Conservation (phyloP, 2,888 invertebrate genomes). For the Diarsia dahlii region DNA sequence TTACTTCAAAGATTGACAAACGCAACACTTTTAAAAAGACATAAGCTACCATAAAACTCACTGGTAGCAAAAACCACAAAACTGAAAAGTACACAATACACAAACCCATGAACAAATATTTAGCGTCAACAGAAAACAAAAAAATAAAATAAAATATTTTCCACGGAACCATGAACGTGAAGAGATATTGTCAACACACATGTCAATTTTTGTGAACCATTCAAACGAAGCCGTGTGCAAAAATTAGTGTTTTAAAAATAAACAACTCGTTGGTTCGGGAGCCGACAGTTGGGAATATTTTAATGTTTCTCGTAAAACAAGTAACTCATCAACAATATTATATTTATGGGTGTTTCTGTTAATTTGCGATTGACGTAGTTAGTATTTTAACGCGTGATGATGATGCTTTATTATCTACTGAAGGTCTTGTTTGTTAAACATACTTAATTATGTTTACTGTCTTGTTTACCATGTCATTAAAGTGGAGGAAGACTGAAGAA, state of each 20-base stretch:
- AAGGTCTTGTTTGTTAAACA: not conserved
- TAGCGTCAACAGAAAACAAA: constrained; percentile 19
- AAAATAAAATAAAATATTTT: constrained; percentile 16
- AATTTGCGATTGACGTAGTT: constrained; percentile 48
- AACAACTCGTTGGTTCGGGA: constrained; percentile 31
- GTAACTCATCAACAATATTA: constrained; percentile 31
- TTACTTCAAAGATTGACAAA: not conserved
- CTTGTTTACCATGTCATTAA: not conserved
- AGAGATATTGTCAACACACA: constrained; percentile 61
- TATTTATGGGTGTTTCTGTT: constrained; percentile 24
- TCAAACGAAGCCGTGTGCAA: constrained; percentile 64
- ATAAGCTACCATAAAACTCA: not conserved
- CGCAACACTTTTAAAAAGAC: not conserved
- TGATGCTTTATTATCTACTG: constrained; percentile 24
- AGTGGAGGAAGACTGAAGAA: not conserved
- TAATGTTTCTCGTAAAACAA: constrained; percentile 44
- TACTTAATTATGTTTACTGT: not conserved
- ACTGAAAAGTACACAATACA: not conserved
- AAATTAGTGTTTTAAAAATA: constrained; percentile 66
- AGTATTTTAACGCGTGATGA: constrained; percentile 33
- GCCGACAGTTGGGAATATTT: constrained; percentile 57
- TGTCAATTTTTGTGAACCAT: constrained; percentile 61
- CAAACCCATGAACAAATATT: constrained; percentile 19
- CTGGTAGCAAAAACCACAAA: not conserved
- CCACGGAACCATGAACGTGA: constrained; percentile 9